Percentiles rank a stretch among this genome's conserved stretches.
Evolutionary conservation across 2,888 invertebrate genomes (phyloP).

Genomic region (Linyphia triangularis): DNA sequence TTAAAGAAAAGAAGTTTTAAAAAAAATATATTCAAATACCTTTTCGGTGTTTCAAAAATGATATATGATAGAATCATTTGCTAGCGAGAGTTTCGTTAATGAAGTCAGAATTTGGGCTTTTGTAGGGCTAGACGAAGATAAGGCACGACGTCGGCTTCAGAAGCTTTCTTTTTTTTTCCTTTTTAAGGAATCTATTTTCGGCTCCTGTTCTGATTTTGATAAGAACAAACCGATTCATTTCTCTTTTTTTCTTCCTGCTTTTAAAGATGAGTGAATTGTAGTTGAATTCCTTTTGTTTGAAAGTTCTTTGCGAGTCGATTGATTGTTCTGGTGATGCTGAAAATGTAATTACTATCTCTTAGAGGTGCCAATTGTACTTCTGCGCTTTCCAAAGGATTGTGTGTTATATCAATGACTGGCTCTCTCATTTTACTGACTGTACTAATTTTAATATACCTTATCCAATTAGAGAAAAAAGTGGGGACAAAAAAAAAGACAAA

Average conservation of each 20-base stretch:
- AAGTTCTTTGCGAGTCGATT: not conserved
- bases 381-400: too few species aligned
- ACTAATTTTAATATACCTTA: too few species aligned
- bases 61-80: constrained; percentile 56
- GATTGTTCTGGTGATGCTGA: not conserved
- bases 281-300: not conserved
- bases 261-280: not conserved
- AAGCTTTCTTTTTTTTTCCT: constrained; percentile 9
- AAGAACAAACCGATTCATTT: constrained; percentile 14
- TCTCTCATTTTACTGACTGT: too few species aligned
- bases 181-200: constrained; percentile 32
- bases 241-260: not conserved
- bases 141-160: constrained; percentile 40
- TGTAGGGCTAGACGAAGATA: constrained; percentile 40
- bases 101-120: constrained; percentile 55
- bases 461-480: too few species aligned
- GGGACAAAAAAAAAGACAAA: too few species aligned
- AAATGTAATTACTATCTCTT: not conserved
- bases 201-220: constrained; percentile 16
- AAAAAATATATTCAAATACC: constrained; percentile 36
- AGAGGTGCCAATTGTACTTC: too few species aligned
- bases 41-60: constrained; percentile 62
- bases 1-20: not conserved
- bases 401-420: too few species aligned
- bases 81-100: constrained; percentile 41